Evolutionary conservation across 1,140 invertebrate genomes (phyloP), one percentile per base, ranked within the genome.

Genomic region (Ceratina calcarata): DNA sequence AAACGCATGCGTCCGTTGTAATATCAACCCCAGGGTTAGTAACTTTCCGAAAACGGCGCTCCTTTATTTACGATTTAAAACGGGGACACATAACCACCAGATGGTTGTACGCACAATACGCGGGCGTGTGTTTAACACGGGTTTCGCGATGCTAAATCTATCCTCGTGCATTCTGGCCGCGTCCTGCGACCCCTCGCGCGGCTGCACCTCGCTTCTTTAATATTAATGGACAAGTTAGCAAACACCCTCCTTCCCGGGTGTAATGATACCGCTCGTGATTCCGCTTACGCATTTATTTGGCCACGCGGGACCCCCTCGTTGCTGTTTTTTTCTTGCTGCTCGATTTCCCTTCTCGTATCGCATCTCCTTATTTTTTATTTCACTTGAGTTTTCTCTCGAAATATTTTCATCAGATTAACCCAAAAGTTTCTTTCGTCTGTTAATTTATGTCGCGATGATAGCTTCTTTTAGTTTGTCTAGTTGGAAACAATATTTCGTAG

Each of bases 181-280:
- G 66, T 77, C 57, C 75, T 60, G 66, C 37, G 61, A 77, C 66
- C 75, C n/a, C 53, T 81, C 76, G 55, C 62, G 73, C 37, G 27
- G 58, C 73, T 67, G 71, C 88, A 89, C 89, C 89, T 87, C 71
- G 85, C 88, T 88, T 87, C 90, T 91, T 92, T 90, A 91, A 91
- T 92, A 92, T 92, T 92, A 92, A 92, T 90, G 91, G 87, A 89
- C 90, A 89, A 91, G 91, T 92, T 91, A 91, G 90, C 87, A 88
- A 89, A 87, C 87, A 88, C 84, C 87, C 88, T 86, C 65, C 72
- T 82, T 60, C 70, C 66, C 83, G 51, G 51, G 78, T 70, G 84
- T 78, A 87, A 85, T 75, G 84, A 86, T 70, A 68, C 74, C 70
- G 75, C 71, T 27, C 65, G 70, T 74, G 53, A 49, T 69, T 60